phyloP scores from a whole-genome alignment of 2,888 invertebrate genomes.

The Scelioninae gen. 2 region DNA sequence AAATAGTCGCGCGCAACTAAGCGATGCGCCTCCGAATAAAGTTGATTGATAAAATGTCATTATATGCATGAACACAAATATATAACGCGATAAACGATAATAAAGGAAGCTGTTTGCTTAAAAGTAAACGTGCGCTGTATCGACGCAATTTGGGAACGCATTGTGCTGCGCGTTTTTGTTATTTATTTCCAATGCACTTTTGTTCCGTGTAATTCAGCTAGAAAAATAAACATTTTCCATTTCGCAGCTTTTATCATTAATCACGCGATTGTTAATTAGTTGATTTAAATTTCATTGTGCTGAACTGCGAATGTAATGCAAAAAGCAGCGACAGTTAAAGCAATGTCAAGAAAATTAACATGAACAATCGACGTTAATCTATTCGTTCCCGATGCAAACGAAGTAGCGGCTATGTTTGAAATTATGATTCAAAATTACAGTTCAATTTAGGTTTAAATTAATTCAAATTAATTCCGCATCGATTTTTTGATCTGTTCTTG shows the following conservation, averaged over 20 bases:
- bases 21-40: not conserved
- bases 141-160: not conserved
- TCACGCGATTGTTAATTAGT: slow-evolving; percentile 24
- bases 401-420: slow-evolving; percentile 22
- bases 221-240: slow-evolving; percentile 16
- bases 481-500: slow-evolving; percentile 20
- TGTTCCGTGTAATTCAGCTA: slow-evolving; percentile 1
- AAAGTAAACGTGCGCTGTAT: not conserved
- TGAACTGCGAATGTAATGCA: slow-evolving; percentile 17
- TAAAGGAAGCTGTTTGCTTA: not conserved
- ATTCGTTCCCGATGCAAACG: slow-evolving; percentile 25
- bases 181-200: slow-evolving; percentile 15
- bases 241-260: slow-evolving; percentile 7
- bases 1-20: too few relatives aligned
- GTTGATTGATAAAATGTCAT: slow-evolving; percentile 1
- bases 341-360: slow-evolving; percentile 32
- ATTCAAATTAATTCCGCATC: slow-evolving; percentile 27
- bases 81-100: not conserved
- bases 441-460: slow-evolving; percentile 9
- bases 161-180: not conserved
- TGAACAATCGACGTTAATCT: slow-evolving; percentile 42
- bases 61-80: not conserved
- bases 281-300: slow-evolving; percentile 28
- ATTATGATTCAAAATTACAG: slow-evolving; percentile 29
- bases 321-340: slow-evolving; percentile 25